Conservation (phyloP, 1,140 invertebrate species). For the Hydropsyche tenuis region DNA sequence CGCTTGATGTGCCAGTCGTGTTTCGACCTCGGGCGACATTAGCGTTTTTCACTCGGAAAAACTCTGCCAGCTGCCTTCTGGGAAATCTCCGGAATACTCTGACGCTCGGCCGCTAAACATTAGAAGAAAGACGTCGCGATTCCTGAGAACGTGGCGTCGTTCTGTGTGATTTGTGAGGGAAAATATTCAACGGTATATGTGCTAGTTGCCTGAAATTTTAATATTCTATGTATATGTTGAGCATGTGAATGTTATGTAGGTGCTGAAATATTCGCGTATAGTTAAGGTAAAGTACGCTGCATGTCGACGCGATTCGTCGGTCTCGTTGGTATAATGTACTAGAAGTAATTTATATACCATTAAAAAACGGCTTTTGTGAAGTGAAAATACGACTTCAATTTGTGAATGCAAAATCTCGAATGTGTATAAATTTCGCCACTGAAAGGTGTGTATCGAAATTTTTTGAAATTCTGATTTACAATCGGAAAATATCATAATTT, state of each 20-base stretch:
- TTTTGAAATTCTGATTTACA: neutral
- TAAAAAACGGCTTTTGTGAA: too few relatives aligned
- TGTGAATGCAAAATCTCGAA: too few relatives aligned
- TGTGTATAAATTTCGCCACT: neutral
- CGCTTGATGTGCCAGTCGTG: neutral
- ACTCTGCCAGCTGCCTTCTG: conserved; percentile 12
- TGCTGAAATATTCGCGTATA: too few relatives aligned
- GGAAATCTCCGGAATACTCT: conserved; percentile 30
- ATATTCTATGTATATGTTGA: too few relatives aligned
- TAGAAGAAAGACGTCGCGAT: neutral
- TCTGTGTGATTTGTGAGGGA: neutral
- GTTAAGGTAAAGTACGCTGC: too few relatives aligned
- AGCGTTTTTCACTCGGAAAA: conserved; percentile 32
- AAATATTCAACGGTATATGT: neutral
- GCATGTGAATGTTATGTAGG: too few relatives aligned
- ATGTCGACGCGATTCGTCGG: too few relatives aligned
- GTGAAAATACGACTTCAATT: too few relatives aligned
- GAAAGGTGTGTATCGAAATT: neutral
- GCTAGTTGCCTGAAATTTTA: too few relatives aligned
- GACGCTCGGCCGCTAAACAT: neutral
- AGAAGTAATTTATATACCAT: too few relatives aligned
- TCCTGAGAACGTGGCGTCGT: too few relatives aligned
- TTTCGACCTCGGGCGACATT: conserved; percentile 18
- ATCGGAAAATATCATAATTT: neutral
- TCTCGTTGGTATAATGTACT: too few relatives aligned